These are phyloP conservation scores for Darevskia mixta DNA, from an alignment of 2,797 vertebrate species.

Conservation along the genomic window DNA sequence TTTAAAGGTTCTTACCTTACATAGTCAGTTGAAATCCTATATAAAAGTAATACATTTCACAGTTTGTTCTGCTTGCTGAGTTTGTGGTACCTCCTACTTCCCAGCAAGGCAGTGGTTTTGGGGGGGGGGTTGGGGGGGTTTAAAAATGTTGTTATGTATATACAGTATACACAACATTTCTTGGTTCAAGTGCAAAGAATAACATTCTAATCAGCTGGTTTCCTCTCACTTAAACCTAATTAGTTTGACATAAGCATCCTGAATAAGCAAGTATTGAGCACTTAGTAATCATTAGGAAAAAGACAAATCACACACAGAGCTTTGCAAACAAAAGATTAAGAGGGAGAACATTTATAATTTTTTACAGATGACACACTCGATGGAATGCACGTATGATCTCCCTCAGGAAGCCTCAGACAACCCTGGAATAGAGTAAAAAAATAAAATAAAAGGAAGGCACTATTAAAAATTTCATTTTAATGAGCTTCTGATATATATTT, in stretches of 20 bases:
- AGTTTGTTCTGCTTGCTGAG: background rate
- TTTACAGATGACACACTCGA: conserved; percentile 49
- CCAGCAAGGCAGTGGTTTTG: background rate
- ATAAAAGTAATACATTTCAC: background rate
- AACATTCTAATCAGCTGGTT: conserved; percentile 91
- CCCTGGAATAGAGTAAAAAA: conserved; percentile 43
- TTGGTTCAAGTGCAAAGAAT: conserved; percentile 87
- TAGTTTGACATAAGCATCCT: conserved; percentile 89
- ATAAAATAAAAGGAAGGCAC: background rate
- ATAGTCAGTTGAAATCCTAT: background rate
- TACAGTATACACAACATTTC: conserved; percentile 85
- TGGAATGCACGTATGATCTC: conserved; percentile 50
- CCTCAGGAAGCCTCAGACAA: conserved; percentile 54
- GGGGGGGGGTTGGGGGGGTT: background rate
- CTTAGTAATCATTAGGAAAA: conserved; percentile 87
- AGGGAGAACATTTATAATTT: conserved; percentile 36
- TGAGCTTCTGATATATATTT: conserved; percentile 49
- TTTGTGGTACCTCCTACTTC: background rate
- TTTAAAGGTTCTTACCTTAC: background rate
- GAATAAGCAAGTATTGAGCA: conserved; percentile 85
- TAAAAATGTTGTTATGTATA: conserved; percentile 63
- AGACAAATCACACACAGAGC: conserved; percentile 79
- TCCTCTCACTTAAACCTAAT: conserved; percentile 92
- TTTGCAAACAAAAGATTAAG: conserved; percentile 69
- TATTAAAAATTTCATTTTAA: conserved; percentile 50